phyloP scores from a whole-genome alignment of 2,113 vertebrate genomes.

The Ariopsis seemanni region DNA sequence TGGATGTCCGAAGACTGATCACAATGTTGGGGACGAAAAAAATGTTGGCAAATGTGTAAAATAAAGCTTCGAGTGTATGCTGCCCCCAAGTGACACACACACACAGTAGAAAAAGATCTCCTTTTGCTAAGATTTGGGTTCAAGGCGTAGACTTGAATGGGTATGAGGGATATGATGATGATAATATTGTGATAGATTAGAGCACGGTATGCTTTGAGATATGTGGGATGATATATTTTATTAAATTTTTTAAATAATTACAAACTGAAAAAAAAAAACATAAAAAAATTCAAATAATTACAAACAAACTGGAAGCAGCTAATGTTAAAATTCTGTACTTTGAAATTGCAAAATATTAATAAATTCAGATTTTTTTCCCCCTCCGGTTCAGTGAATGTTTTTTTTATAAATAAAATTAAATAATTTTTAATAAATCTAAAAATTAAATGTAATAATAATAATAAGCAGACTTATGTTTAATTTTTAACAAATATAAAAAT shows the following conservation, averaged over 20 bases:
- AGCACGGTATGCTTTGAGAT: neutral
- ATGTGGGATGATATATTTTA: neutral
- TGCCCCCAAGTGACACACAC: constrained; percentile 36
- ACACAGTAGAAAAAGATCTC: neutral
- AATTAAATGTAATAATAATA: neutral
- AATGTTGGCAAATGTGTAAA: neutral
- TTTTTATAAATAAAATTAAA: neutral
- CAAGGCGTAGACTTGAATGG: neutral
- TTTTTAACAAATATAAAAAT: too few species aligned
- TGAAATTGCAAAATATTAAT: too few species aligned
- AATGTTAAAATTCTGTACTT: too few species aligned
- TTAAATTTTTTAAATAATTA: neutral
- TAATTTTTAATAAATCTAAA: too few species aligned
- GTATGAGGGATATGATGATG: neutral
- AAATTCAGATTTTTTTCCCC: too few species aligned
- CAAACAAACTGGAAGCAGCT: neutral
- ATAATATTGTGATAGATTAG: too few species aligned
- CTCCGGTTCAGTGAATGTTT: too few species aligned
- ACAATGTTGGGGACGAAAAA: neutral
- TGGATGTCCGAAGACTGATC: neutral
- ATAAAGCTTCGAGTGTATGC: neutral
- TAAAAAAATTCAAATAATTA: neutral
- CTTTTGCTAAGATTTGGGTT: neutral
- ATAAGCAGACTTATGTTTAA: too few species aligned
- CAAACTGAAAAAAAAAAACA: too few species aligned